Evolutionary conservation across 2,113 vertebrate genomes (phyloP), one percentile per base, ranked within the genome.

Genomic region (Cephalopterus ornatus): DNA sequence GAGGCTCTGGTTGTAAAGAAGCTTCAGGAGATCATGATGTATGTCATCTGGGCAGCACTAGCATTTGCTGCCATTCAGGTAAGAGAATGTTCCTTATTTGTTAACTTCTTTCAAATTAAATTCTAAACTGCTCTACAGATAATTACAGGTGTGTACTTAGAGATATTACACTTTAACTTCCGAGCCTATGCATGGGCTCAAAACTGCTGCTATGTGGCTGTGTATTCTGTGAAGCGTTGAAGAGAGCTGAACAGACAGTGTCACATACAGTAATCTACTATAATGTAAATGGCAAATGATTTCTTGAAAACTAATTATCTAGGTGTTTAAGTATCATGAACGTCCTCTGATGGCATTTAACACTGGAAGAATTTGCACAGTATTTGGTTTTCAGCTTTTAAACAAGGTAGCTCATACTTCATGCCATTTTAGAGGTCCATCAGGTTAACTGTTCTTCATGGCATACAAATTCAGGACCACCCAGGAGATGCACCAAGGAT

Each of bases 11-110:
- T 99, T 88, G 99, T 99, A 95, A 99, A 99, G 98, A 99, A 99
- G 88, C 98, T 99, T 53, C 99, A 99, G 77, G 99, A 99, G 95
- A 99, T 99, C 79, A 99, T 99, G 99, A 99, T 99, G 99, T 99
- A 99, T 41, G 99, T 99, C 77, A 99, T 99, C 97, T 99, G 99
- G 99, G 99, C 99, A 50, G 99, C 99, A 0, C 93, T 99, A 95
- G 99, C 98, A 6, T 99, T 99, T 97, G 99, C 99, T 88, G 98
- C 99, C 39, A 99, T 99, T 98, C 99, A 99, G 99, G 99, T 99
- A 97, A 98, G 96, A 79, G 12, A 50, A 27, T 79, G 32, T 63
- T 58, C 21, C 26, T 70, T 35, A 35, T 35, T 32, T 61, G 16
- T n/a, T 9, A 26, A 35, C 18, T 23, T 39, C 37, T 68, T 42